phyloP scores from a whole-genome alignment of 2,113 vertebrate species.

The Mormyrus lacerda region DNA sequence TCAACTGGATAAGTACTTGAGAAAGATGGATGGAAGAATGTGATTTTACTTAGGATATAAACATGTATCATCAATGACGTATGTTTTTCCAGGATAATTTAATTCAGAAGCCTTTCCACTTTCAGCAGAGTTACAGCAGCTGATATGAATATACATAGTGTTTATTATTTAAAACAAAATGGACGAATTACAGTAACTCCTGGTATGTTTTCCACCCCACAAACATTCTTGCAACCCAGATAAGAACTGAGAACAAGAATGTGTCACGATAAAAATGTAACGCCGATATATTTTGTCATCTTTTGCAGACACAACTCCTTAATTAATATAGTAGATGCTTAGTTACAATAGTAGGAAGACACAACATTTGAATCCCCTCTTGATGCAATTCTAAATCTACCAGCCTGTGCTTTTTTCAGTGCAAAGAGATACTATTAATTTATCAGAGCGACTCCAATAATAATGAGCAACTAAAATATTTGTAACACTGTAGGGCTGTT shows the following conservation, averaged over 20 bases:
- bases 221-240: background rate
- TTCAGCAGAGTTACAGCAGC: background rate
- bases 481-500: background rate
- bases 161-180: background rate
- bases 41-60: background rate
- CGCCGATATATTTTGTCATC: background rate
- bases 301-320: background rate
- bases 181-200: background rate
- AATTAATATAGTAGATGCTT: background rate
- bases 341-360: background rate
- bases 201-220: background rate
- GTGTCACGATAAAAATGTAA: background rate
- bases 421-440: background rate
- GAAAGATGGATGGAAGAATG: background rate
- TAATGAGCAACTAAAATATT: background rate
- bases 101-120: background rate
- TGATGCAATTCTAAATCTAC: background rate
- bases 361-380: background rate
- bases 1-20: background rate
- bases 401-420: background rate
- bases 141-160: background rate
- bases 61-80: background rate
- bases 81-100: background rate
- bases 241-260: background rate
- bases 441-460: background rate